These are phyloP conservation scores for Gallinago stenura DNA, from an alignment of 2,797 vertebrate species.

Conservation along the genomic window DNA sequence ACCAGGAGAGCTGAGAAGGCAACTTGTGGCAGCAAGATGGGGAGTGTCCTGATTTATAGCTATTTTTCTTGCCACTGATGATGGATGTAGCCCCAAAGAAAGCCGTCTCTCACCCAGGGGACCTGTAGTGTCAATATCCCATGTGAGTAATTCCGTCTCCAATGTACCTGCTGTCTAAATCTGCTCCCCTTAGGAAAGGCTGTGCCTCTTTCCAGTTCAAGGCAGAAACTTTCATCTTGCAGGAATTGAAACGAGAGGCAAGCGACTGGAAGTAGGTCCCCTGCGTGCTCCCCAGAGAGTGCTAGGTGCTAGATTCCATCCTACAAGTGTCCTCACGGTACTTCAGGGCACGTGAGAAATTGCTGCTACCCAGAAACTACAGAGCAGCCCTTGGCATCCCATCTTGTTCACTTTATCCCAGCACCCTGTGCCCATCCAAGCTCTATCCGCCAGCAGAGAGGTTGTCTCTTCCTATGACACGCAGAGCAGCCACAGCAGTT, in stretches of 20 bases:
- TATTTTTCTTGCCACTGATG: neutral
- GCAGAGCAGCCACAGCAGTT: neutral
- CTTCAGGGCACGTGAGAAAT: neutral
- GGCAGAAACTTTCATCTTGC: neutral
- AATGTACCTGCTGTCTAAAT: neutral
- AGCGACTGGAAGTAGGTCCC: neutral
- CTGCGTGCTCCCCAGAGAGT: neutral
- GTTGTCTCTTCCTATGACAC: neutral
- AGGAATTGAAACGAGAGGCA: neutral
- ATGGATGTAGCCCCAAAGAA: neutral
- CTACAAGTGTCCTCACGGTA: neutral
- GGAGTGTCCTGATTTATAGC: neutral
- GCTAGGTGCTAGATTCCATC: neutral
- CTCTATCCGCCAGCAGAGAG: neutral
- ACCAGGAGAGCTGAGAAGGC: neutral
- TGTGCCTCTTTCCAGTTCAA: neutral
- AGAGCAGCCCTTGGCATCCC: neutral
- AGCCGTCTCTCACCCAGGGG: neutral
- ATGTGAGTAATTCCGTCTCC: neutral
- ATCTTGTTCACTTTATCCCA: neutral
- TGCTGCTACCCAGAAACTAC: neutral
- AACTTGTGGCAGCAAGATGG: neutral
- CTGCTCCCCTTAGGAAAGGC: neutral
- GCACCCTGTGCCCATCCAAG: neutral
- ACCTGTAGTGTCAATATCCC: neutral